Evolutionary conservation across 2,113 vertebrate genomes (phyloP).

Genomic region (Glaucomys volans): DNA sequence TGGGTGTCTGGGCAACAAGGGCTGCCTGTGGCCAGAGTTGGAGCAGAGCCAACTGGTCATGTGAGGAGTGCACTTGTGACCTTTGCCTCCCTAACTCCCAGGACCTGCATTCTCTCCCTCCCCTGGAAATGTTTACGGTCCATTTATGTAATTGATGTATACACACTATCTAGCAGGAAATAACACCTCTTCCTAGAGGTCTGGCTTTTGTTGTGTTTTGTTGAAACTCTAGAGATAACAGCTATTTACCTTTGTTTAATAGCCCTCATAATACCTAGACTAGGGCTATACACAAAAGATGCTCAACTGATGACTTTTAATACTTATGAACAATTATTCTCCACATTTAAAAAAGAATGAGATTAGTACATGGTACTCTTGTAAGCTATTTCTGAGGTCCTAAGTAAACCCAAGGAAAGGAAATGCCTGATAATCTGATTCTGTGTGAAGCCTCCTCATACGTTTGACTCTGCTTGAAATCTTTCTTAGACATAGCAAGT

Average conservation of each 20-base stretch:
- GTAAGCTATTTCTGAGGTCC: constrained; percentile 4
- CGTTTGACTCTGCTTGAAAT: not conserved
- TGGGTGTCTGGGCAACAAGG: not conserved
- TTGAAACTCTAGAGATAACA: constrained; percentile 67
- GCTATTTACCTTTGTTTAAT: constrained; percentile 67
- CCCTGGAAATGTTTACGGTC: constrained; percentile 70
- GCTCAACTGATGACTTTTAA: not conserved
- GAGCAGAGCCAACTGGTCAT: constrained; percentile 18
- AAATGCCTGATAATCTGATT: not conserved
- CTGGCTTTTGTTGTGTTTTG: constrained; percentile 73
- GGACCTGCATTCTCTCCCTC: constrained; percentile 62
- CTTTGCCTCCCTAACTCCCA: constrained; percentile 64
- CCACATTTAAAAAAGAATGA: not conserved
- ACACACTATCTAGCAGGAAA: constrained; percentile 66
- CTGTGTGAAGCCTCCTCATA: not conserved
- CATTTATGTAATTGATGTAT: constrained; percentile 60
- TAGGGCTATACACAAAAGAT: not conserved
- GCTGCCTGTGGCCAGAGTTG: not conserved
- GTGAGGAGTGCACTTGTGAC: constrained; percentile 46
- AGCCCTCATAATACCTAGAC: not conserved
- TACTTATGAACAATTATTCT: not conserved
- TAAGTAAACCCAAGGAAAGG: constrained; percentile 20
- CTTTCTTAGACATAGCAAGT: not conserved
- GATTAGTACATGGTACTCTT: not conserved
- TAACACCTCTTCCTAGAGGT: constrained; percentile 51